phyloP scores from a whole-genome alignment of 1,140 invertebrate genomes.

The Nylanderia fulva region DNA sequence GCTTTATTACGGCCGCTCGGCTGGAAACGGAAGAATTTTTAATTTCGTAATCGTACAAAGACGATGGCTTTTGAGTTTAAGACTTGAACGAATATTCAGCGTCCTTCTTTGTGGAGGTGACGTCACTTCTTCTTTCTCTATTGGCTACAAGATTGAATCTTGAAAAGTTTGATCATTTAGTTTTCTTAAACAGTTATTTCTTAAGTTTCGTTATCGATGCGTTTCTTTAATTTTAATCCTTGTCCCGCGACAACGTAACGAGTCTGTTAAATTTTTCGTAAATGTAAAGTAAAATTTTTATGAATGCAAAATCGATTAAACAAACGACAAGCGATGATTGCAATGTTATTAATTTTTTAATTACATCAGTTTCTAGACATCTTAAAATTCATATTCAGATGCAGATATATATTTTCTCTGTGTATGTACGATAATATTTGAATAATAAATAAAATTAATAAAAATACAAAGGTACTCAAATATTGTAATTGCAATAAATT shows the following conservation, averaged over 20 bases:
- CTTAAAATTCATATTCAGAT: background rate
- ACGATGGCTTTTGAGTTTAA: constrained; percentile 53
- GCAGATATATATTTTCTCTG: background rate
- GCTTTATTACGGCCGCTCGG: constrained; percentile 47
- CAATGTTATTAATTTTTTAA: background rate
- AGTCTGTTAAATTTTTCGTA: background rate
- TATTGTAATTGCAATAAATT: background rate
- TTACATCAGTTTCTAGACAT: background rate
- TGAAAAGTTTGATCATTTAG: constrained; percentile 44
- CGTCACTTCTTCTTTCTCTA: constrained; percentile 9
- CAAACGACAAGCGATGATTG: too few species aligned
- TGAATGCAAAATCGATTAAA: background rate
- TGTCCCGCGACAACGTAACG: background rate
- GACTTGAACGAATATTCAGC: constrained; percentile 27
- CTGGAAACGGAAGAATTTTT: constrained; percentile 58
- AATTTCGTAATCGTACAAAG: constrained; percentile 60
- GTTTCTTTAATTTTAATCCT: constrained; percentile 10
- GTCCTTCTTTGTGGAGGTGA: constrained; percentile 17
- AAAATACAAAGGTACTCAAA: background rate
- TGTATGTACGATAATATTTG: background rate
- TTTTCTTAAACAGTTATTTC: constrained; percentile 44
- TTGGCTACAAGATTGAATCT: constrained; percentile 41
- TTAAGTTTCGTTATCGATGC: constrained; percentile 19
- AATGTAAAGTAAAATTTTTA: background rate
- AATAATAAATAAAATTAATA: constrained; percentile 1